These are phyloP conservation scores for Pipistrellus pipistrellus DNA, from an alignment of 2,797 vertebrate species.

Conservation along the genomic window DNA sequence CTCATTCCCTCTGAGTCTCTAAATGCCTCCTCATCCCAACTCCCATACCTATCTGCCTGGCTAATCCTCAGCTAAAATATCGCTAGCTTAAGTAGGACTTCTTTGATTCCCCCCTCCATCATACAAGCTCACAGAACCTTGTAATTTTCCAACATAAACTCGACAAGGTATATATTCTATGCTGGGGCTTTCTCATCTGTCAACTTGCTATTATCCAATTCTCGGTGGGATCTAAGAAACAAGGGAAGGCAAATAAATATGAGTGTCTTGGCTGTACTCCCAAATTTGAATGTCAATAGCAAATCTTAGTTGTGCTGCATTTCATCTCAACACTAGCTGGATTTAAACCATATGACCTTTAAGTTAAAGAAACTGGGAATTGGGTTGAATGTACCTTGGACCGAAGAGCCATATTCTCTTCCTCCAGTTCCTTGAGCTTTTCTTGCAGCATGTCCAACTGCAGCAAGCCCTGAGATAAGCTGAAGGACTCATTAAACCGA, in stretches of 20 bases:
- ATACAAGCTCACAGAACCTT: not conserved
- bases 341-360: not conserved
- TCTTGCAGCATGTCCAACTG: slow-evolving; percentile 95
- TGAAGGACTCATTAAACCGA: slow-evolving; percentile 88
- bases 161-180: not conserved
- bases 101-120: not conserved
- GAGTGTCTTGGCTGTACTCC: not conserved
- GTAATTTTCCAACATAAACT: slow-evolving; percentile 9
- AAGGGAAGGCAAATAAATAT: not conserved
- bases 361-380: not conserved
- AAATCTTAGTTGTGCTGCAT: not conserved
- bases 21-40: not conserved
- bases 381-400: slow-evolving; percentile 90
- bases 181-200: not conserved
- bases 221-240: not conserved
- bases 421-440: slow-evolving; percentile 96
- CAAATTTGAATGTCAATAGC: not conserved
- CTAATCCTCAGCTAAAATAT: not conserved
- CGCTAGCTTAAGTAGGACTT: not conserved
- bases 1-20: not conserved
- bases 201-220: not conserved
- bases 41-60: not conserved
- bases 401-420: slow-evolving; percentile 95
- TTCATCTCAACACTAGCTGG: not conserved
- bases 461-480: slow-evolving; percentile 88